phyloP scores from a whole-genome alignment of 2,113 vertebrate genomes.

The Bombycilla garrulus region DNA sequence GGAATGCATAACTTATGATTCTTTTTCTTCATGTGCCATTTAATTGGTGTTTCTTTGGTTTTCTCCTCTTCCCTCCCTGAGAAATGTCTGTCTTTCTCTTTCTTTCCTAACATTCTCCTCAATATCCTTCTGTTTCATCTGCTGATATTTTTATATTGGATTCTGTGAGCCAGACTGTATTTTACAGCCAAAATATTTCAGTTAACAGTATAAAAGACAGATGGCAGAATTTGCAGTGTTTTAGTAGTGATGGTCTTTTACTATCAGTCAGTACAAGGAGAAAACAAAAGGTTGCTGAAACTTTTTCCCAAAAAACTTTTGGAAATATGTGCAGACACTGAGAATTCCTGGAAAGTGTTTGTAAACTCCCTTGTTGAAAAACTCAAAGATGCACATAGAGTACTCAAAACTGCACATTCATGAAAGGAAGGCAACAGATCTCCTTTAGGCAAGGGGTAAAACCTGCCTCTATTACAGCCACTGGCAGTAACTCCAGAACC shows the following conservation, averaged over 20 bases:
- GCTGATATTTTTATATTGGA: not conserved
- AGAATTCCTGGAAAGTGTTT: not conserved
- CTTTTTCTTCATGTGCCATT: not conserved
- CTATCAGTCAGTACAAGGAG: not conserved
- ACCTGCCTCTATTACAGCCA: fast-evolving
- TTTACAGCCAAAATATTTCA: constrained; percentile 1
- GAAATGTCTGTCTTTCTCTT: not conserved
- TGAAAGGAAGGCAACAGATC: not conserved
- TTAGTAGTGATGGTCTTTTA: not conserved
- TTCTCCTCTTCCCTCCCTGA: not conserved
- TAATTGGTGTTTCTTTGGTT: not conserved
- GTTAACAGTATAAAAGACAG: constrained; percentile 9
- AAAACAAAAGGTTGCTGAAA: not conserved
- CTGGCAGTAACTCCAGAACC: not conserved
- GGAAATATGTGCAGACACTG: not conserved
- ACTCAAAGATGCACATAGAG: not conserved
- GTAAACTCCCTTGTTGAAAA: not conserved
- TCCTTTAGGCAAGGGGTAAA: not conserved
- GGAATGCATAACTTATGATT: not conserved
- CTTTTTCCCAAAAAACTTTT: not conserved
- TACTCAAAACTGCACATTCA: fast-evolving
- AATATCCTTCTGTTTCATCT: not conserved
- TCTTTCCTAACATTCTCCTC: not conserved
- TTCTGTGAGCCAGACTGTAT: not conserved
- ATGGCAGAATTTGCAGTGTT: constrained; percentile 1